Evolutionary conservation across 2,113 vertebrate genomes (phyloP), one percentile per base, ranked within the genome.

Genomic region (Tragelaphus imberbis): DNA sequence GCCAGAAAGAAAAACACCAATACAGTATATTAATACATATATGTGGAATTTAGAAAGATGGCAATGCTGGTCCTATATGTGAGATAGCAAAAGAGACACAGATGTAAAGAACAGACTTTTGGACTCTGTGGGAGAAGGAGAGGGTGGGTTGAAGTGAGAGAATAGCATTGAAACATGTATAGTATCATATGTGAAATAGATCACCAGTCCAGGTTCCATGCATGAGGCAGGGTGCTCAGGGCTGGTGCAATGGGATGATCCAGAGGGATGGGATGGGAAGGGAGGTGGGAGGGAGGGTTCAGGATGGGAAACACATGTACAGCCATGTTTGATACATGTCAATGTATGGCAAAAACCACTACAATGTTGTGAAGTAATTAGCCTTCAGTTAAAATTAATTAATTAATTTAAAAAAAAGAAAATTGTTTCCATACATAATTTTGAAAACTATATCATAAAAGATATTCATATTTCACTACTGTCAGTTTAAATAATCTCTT

Each of bases 181-280:
- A 71, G 36, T 21, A 36, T 71, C n/a, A 36, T 71, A 71, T 71
- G 17, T 71, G 65, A 71, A 71, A 21, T 1, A 71, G 65, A 71
- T 36, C 4, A 0, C n/a, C 8, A 71, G 9, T 36, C 17, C 17
- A 11, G n/a, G 65, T 71, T 71, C 0, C 0, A 68, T 36, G 17
- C 4, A 11, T 71, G 65, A 71, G 4, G 9, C n/a, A 21, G n/a
- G n/a, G n/a, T 71, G 65, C 17, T 71, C 65, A 11, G 17, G 9
- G 8, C 65, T 71, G n/a, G n/a, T 71, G 65, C n/a, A 19, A 4
- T 21, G 9, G 17, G 65, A 71, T 36, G n/a, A 71, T 9, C 65
- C 65, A 1, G n/a, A 36, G 33, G 61, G 33, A 36, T 19, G 7
- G 63, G 16, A 19, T 0, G 33, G 63, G 8, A 2, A 68, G 33